Conservation (phyloP, 2,888 invertebrate genomes). For the Cepaea hortensis region DNA sequence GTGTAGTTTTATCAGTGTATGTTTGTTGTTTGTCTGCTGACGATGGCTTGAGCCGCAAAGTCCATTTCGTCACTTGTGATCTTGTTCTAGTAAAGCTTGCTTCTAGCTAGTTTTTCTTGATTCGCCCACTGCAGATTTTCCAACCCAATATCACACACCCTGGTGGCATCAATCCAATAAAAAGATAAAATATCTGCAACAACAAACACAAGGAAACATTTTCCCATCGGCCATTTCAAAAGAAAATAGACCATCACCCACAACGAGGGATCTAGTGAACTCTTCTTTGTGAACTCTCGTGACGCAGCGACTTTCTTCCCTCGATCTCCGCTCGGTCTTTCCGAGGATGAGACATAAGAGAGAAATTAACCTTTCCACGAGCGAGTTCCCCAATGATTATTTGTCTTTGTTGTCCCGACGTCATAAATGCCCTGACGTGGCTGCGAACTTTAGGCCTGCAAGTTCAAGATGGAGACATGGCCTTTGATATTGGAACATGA, state of each 20-base stretch:
- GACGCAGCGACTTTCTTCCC: neutral
- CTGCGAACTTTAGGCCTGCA: conserved; percentile 8
- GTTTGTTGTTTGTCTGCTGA: too few species aligned
- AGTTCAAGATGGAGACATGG: conserved; percentile 30
- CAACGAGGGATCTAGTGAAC: conserved; percentile 4
- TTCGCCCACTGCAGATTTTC: neutral
- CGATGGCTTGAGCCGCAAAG: too few species aligned
- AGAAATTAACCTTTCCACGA: conserved; percentile 39
- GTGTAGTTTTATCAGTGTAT: too few species aligned
- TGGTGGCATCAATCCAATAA: neutral
- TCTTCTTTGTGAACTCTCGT: conserved; percentile 23
- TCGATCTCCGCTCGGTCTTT: neutral
- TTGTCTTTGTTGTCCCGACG: conserved; percentile 39
- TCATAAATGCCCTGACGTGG: conserved; percentile 15
- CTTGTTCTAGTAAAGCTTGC: too few species aligned
- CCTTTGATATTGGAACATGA: conserved; percentile 27
- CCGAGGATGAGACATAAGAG: conserved; percentile 12
- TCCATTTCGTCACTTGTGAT: too few species aligned
- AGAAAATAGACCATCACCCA: conserved; percentile 34
- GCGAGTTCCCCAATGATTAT: neutral
- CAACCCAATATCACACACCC: neutral
- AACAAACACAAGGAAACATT: conserved; percentile 36
- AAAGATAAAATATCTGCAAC: conserved; percentile 21
- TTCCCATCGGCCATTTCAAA: conserved; percentile 35
- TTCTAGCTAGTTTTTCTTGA: too few species aligned